Percentiles rank a stretch among this genome's conserved stretches.
Evolutionary conservation across 2,888 invertebrate genomes (phyloP).

Genomic region (Polia nebulosa): DNA sequence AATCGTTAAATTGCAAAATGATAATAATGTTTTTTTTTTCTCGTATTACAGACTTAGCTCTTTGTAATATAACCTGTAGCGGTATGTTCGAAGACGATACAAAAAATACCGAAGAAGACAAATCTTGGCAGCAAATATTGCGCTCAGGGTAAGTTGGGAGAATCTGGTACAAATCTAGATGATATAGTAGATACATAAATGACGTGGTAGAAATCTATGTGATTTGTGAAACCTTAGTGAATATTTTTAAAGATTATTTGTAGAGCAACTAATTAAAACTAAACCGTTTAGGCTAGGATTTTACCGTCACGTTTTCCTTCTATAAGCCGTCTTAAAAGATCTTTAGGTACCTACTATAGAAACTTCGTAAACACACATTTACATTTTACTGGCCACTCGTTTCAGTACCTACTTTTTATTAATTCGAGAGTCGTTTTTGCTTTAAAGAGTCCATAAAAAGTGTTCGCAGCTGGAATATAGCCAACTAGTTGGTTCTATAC

Average conservation of each 20-base stretch:
- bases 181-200: too few species aligned
- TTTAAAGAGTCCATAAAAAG: conserved; percentile 37
- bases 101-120: background rate
- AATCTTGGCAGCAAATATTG: background rate
- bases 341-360: background rate
- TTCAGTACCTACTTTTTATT: conserved; percentile 23
- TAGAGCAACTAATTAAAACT: background rate
- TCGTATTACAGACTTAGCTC: background rate
- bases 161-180: background rate
- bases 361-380: conserved; percentile 8
- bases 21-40: background rate
- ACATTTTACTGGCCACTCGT: conserved; percentile 5
- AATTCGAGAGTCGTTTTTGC: conserved; percentile 31
- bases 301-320: background rate
- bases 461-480: conserved; percentile 42
- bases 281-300: background rate
- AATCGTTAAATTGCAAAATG: background rate
- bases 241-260: background rate
- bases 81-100: background rate
- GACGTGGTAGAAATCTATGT: too few species aligned
- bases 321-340: background rate
- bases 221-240: background rate
- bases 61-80: conserved; percentile 17
- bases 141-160: conserved; percentile 24
- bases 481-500: conserved; percentile 31